Percentiles rank a stretch among this genome's conserved stretches.
Evolutionary conservation across 2,797 vertebrate species (phyloP).

Genomic region (Caiman crocodilus): DNA sequence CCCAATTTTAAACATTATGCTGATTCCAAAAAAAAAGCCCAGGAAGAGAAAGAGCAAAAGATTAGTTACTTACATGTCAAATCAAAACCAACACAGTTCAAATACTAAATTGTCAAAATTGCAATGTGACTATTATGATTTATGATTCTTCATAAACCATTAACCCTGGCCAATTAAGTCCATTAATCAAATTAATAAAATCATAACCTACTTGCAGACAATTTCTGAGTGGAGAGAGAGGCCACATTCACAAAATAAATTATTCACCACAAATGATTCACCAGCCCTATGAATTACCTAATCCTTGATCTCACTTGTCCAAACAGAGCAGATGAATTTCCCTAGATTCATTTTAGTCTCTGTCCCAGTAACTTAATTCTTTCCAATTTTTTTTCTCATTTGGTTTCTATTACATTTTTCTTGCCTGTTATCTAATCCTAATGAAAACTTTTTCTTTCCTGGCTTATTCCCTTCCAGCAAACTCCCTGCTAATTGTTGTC

Average conservation of each 20-base stretch:
- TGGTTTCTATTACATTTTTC: conserved; percentile 22
- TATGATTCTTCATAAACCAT: background rate
- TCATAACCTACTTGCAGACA: background rate
- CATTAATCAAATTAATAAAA: background rate
- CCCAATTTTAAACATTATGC: background rate
- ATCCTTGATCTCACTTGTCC: conserved; percentile 16
- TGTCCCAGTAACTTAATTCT: background rate
- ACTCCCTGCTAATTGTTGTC: background rate
- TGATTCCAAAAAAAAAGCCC: background rate
- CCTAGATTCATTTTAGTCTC: background rate
- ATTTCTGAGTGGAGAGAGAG: background rate
- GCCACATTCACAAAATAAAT: conserved; percentile 16
- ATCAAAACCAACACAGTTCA: background rate
- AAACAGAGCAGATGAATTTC: background rate
- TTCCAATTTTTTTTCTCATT: conserved; percentile 8
- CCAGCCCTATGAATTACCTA: conserved; percentile 15
- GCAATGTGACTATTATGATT: background rate
- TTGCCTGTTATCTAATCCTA: background rate
- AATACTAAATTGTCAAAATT: background rate
- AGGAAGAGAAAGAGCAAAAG: background rate
- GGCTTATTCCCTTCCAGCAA: background rate
- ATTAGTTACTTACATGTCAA: background rate
- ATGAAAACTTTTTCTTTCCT: conserved; percentile 3
- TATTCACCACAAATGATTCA: conserved; percentile 54
- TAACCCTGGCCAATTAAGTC: background rate